phyloP scores from a whole-genome alignment of 2,888 invertebrate species.

The Caenorhabditis doughertyi region DNA sequence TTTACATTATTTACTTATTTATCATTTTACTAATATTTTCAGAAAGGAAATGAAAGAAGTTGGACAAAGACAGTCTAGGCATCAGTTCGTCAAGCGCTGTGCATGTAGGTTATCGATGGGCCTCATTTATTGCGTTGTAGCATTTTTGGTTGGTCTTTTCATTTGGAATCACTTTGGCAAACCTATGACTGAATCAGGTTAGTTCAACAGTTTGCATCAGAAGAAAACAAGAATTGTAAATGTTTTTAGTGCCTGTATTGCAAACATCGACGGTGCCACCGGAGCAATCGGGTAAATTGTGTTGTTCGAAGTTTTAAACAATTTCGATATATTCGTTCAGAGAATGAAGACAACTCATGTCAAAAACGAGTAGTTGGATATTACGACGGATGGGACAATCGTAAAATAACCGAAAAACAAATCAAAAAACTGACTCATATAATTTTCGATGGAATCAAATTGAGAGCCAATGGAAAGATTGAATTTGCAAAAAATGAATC shows the following conservation, averaged over 20 bases:
- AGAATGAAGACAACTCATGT: background rate
- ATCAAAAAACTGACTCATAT: conserved; percentile 13
- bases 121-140: background rate
- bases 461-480: background rate
- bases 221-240: too few relatives aligned
- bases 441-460: background rate
- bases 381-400: background rate
- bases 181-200: too few relatives aligned
- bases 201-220: too few relatives aligned
- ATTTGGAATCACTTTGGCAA: background rate
- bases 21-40: background rate
- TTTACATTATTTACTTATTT: background rate
- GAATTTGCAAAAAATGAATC: background rate
- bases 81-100: background rate
- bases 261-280: too few relatives aligned
- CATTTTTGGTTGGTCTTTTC: background rate
- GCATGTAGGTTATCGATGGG: background rate
- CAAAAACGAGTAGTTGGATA: background rate
- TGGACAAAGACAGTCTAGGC: background rate
- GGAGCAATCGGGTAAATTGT: too few relatives aligned
- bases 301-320: too few relatives aligned
- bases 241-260: too few relatives aligned
- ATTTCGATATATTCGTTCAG: background rate
- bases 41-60: background rate
- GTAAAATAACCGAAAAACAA: background rate